Percentiles rank a stretch among this genome's conserved stretches.
Evolutionary conservation across 2,113 vertebrate genomes (phyloP).

Genomic region (Hemicordylus capensis): DNA sequence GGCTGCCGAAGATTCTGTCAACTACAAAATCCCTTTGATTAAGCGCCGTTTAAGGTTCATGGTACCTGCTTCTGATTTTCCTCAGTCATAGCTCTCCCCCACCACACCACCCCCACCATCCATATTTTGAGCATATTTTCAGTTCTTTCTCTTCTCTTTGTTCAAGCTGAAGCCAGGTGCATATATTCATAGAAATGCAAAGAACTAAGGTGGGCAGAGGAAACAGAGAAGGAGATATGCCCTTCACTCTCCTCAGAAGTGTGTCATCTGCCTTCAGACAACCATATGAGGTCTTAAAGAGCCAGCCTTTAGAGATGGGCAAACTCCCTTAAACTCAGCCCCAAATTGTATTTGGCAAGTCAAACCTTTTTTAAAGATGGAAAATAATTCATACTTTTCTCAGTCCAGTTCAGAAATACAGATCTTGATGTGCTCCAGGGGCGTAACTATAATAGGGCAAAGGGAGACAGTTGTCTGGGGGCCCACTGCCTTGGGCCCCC

Average conservation of each 20-base stretch:
- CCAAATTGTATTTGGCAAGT: too few species aligned
- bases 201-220: background rate
- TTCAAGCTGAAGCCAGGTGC: background rate
- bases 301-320: background rate
- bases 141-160: background rate
- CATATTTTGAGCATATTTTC: background rate
- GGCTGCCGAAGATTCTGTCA: background rate
- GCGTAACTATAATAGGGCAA: too few species aligned
- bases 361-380: too few species aligned
- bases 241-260: background rate
- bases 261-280: background rate
- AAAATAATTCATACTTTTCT: too few species aligned
- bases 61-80: constrained; percentile 7
- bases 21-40: constrained; percentile 36
- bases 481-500: too few species aligned
- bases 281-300: background rate
- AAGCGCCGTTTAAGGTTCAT: constrained; percentile 32
- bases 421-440: too few species aligned
- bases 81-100: constrained; percentile 8
- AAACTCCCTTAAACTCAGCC: too few species aligned
- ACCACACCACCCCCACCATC: background rate
- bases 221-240: background rate
- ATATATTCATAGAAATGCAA: constrained; percentile 7
- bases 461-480: too few species aligned
- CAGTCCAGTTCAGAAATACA: too few species aligned